Evolutionary conservation across 2,888 invertebrate species (phyloP).

Genomic region (Noctua fimbriata): DNA sequence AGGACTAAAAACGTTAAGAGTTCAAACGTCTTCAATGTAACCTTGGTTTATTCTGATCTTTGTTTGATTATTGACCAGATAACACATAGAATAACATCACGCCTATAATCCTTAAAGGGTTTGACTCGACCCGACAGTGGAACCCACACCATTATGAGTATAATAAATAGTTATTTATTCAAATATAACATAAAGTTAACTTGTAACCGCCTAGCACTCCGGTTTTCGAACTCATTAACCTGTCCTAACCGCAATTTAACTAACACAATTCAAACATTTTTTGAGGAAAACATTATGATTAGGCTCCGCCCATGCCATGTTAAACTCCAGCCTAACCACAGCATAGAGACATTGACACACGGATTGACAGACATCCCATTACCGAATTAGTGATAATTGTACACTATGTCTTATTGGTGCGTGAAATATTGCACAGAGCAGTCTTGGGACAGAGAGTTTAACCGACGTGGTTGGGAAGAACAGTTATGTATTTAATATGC

Average conservation of each 20-base stretch:
- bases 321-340: slow-evolving; percentile 72
- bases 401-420: slow-evolving; percentile 70
- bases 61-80: neutral
- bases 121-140: neutral
- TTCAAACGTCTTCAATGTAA: neutral
- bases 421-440: slow-evolving; percentile 68
- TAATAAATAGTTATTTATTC: slow-evolving; percentile 7
- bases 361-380: slow-evolving; percentile 80
- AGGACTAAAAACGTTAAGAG: too few relatives aligned
- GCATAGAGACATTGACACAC: slow-evolving; percentile 72
- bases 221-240: slow-evolving; percentile 49
- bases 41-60: neutral
- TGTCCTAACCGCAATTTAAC: slow-evolving; percentile 41
- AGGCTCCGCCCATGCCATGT: slow-evolving; percentile 72
- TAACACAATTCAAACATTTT: slow-evolving; percentile 53
- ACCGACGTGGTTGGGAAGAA: neutral
- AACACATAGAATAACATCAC: neutral
- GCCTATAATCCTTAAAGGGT: neutral
- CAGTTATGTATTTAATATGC: neutral
- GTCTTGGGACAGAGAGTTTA: slow-evolving; percentile 24
- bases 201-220: slow-evolving; percentile 14
- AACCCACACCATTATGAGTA: neutral
- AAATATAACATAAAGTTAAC: slow-evolving; percentile 6
- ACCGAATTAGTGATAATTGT: slow-evolving; percentile 80
- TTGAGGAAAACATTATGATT: slow-evolving; percentile 58